Evolutionary conservation across 2,113 vertebrate species (phyloP).

Genomic region (Andinoacara biseriatus): DNA sequence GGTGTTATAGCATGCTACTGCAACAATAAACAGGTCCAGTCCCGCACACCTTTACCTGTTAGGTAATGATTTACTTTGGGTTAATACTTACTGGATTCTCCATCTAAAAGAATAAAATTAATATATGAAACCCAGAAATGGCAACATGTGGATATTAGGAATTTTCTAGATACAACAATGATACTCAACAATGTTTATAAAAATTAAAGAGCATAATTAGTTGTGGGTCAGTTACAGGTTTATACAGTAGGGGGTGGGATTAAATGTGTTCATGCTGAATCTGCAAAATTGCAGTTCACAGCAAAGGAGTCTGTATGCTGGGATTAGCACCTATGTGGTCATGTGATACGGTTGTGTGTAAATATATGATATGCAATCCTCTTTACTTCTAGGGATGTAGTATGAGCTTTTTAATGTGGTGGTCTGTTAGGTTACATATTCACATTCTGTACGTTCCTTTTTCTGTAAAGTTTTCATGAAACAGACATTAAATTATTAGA

Average conservation of each 20-base stretch:
- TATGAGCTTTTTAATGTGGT: not conserved
- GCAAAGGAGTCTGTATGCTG: not conserved
- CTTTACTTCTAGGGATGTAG: not conserved
- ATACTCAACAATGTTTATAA: not conserved
- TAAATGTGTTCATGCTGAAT: not conserved
- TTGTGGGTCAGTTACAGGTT: not conserved
- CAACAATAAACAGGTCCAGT: slow-evolving; percentile 4
- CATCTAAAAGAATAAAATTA: slow-evolving; percentile 66
- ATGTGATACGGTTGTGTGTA: not conserved
- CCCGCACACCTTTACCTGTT: slow-evolving; percentile 55
- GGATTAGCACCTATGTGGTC: not conserved
- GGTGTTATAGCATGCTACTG: slow-evolving; percentile 50
- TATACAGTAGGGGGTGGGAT: not conserved
- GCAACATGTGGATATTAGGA: not conserved
- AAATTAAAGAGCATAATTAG: not conserved
- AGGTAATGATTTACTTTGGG: slow-evolving; percentile 36
- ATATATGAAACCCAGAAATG: slow-evolving; percentile 22
- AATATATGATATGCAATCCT: not conserved
- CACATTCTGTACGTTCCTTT: not conserved
- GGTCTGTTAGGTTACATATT: not conserved
- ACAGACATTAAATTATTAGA: not conserved
- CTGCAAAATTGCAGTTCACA: not conserved
- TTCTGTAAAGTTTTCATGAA: not conserved
- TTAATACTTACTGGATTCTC: slow-evolving; percentile 73
- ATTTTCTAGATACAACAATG: not conserved